Evolutionary conservation across 2,888 invertebrate species (phyloP), one percentile per base, ranked within the genome.

Genomic region (Lissonota sp.): DNA sequence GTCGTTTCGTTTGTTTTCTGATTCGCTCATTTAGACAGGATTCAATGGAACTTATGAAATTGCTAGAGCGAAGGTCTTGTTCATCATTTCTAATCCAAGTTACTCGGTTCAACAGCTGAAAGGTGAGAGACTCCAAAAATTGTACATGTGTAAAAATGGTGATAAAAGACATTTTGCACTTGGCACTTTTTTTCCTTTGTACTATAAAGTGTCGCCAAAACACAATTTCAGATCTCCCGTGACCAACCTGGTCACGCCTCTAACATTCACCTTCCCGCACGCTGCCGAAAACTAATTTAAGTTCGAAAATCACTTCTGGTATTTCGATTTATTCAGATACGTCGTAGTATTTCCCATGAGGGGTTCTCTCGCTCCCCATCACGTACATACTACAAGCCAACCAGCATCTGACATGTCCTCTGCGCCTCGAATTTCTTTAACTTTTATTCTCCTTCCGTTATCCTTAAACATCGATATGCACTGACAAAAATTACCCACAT

Each of bases 311-410:
- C 90, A 91, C 91, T 91, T 91, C 88, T 88, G 88, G 87, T 90
- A 89, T 91, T 91, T 91, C 91, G 91, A 91, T 91, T 91, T 91
- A 91, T 91, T 91, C 90, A 90, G 90, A 91, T 91, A 88, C 89
- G 72, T 62, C 88, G 85, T 87, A 88, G 90, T 90, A 91, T 91
- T 91, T 91, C 91, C 90, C 91, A 88, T 83, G 90, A 88, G 90
- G 69, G 62, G 60, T 62, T 78, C 72, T 67, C 73, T 63, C 42
- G 55, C 62, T 62, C 62, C 60, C 53, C 51, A 37, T 12, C 55
- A 55, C 67, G 67, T 55, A 55, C 67, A 55, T 55, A 40, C 40
- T 42, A 6, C 55, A 6, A 16, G 37, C 8, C 67, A 53, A 39
- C 26, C 67, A 51, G 42, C 42, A 55, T 14, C n/a, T 26, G 4